Evolutionary conservation across 2,113 vertebrate species (phyloP).

Genomic region (Apaloderma vittatum): DNA sequence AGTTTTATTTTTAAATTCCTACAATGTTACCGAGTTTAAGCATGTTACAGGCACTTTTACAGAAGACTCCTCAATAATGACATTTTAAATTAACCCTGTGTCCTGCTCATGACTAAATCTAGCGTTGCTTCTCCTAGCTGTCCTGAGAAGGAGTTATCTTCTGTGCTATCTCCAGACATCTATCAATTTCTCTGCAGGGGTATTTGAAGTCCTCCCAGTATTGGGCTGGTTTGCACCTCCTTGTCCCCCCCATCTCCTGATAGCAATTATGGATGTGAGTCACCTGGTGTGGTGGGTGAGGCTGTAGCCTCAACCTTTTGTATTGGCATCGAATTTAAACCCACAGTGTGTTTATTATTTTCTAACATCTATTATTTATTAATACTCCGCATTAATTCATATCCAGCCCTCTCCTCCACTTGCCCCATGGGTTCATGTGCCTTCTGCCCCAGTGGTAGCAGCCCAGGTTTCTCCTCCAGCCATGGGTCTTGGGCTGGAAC

Average conservation of each 20-base stretch:
- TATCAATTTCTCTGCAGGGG: not conserved
- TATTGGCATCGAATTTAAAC: not conserved
- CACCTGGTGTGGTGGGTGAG: not conserved
- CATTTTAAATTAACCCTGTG: not conserved
- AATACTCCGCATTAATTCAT: not conserved
- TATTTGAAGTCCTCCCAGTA: not conserved
- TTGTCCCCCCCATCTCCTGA: not conserved
- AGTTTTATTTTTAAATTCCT: constrained; percentile 9
- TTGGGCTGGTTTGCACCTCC: not conserved
- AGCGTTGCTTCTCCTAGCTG: not conserved
- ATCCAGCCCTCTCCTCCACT: not conserved
- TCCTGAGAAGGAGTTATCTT: not conserved
- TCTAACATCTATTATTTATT: not conserved
- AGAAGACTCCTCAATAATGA: not conserved
- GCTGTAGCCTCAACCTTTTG: not conserved
- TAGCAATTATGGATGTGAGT: not conserved
- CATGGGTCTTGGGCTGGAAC: not conserved
- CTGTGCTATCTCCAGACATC: not conserved
- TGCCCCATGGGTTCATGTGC: not conserved
- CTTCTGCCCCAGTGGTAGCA: not conserved
- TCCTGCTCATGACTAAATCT: not conserved
- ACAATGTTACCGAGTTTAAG: not conserved
- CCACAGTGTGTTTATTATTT: not conserved
- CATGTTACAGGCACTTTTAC: not conserved
- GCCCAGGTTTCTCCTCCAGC: not conserved